phyloP scores from a whole-genome alignment of 2,797 vertebrate genomes.

The Neostethus bicornis region DNA sequence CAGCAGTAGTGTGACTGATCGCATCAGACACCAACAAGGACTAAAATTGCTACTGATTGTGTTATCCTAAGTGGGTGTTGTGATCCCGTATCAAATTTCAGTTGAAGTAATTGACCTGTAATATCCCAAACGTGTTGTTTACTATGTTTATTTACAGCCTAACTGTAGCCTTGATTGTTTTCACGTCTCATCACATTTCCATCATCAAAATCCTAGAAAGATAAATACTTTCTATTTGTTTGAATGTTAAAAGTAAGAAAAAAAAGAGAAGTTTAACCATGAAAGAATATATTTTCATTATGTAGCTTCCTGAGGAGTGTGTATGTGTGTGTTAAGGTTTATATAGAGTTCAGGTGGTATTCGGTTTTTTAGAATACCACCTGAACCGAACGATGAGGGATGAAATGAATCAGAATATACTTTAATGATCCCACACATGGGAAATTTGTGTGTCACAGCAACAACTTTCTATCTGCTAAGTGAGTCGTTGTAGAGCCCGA shows the following conservation, averaged over 20 bases:
- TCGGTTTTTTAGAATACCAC: neutral
- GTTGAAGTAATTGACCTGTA: constrained; percentile 2
- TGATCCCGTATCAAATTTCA: neutral
- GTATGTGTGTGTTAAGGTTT: constrained; percentile 24
- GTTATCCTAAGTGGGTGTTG: constrained; percentile 3
- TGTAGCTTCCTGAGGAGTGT: constrained; percentile 29
- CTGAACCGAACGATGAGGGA: neutral
- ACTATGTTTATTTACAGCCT: neutral
- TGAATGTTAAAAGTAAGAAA: constrained; percentile 34
- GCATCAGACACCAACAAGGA: neutral
- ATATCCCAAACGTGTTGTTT: constrained; percentile 8
- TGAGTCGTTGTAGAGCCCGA: no score
- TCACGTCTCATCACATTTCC: constrained; percentile 8
- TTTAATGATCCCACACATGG: no score
- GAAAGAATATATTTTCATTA: constrained; percentile 57
- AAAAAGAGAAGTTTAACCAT: constrained; percentile 33
- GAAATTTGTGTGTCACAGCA: no score
- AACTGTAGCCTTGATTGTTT: constrained; percentile 1
- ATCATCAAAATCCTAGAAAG: neutral
- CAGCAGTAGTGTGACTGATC: constrained; percentile 3
- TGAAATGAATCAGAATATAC: no score
- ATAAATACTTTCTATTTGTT: constrained; percentile 15
- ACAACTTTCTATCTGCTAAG: no score
- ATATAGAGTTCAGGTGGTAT: constrained; percentile 6
- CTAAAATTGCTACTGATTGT: neutral